Base-by-base conservation (phyloP, 2,888 invertebrate species). In the Torymus texanus region DNA sequence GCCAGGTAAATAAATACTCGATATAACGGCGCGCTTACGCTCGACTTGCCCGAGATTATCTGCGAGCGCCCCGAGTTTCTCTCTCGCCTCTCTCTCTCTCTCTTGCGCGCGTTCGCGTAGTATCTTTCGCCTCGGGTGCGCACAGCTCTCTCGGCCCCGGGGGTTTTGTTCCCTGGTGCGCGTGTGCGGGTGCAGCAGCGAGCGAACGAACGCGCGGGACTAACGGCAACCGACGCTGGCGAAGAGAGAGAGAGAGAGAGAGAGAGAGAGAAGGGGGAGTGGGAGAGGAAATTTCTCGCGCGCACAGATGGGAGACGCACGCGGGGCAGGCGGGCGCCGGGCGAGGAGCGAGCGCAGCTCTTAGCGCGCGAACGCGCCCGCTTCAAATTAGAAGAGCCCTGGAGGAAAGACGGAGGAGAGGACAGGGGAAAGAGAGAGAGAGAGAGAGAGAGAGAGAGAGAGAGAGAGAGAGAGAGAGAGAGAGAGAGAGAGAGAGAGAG, bases 11-110 rank as follows among this genome's bases (percentile, higher is more conserved):
- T 83, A 83, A 84, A 83, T 84, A 83, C 81, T 79, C 83, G 82
- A 84, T 83, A 83, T 84, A 85, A 84, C 84, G 83, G 84, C 83
- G 81, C 74, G 83, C 81, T 78, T 83, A 83, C 83, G 84, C 83
- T 79, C 83, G 83, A 83, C 80, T 83, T 82, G 76, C 73, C 58
- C 66, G 83, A 83, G 84, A 83, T 84, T 83, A 83, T 83, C 83
- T 77, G 80, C 63, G 51, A 1, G 78, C 78, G 13, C 3, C 18
- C 65, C 18, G 71, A 59, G 73, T 14, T 50, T 56, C 70, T 76
- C 76, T 63, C 63, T 55, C 3, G 24, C 51, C 51, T 11, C 41
- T 41, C 41, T 41, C 29, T 4, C 29, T 29, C 29, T 29, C 68
- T 29, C 56, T 41, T 55, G 18, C 53, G 53, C 14, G 21, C 29